Evolutionary conservation across 64 coral and sea anemone genomes (phyloP).

Genomic region (Acropora tenuis): DNA sequence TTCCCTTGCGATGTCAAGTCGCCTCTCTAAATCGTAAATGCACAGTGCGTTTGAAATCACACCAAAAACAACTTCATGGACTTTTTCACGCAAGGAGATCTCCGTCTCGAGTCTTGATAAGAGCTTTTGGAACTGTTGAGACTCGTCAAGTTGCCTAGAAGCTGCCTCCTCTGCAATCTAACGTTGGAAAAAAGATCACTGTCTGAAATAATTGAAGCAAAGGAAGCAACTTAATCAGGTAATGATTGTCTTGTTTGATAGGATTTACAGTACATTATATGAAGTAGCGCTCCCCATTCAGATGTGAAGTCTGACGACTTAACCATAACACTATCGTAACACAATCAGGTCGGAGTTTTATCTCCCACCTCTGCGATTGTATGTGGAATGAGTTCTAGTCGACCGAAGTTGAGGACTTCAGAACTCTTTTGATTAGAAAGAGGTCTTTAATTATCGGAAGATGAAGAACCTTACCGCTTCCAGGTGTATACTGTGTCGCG

Average conservation of each 20-base stretch:
- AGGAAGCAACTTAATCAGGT: neutral
- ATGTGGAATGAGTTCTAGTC: too few species aligned
- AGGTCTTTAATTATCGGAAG: too few species aligned
- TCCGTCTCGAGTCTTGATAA: constrained; percentile 2
- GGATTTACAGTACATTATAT: too few species aligned
- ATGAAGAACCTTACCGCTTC: neutral
- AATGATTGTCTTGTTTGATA: too few species aligned
- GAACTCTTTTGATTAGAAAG: too few species aligned
- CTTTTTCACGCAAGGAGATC: constrained; percentile 21
- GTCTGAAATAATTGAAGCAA: neutral
- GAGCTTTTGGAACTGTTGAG: constrained; percentile 2
- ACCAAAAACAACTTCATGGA: constrained; percentile 14
- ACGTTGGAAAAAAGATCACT: neutral
- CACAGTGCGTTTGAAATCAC: constrained; percentile 12
- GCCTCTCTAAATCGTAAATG: neutral
- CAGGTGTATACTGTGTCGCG: neutral
- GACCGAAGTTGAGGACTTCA: too few species aligned
- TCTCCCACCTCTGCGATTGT: too few species aligned
- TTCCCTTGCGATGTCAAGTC: neutral
- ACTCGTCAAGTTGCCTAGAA: neutral
- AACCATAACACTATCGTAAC: too few species aligned
- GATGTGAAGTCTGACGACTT: too few species aligned
- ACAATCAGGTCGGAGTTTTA: too few species aligned
- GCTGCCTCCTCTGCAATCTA: constrained; percentile 2
- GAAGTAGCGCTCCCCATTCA: too few species aligned